Evolutionary conservation across 2,888 invertebrate species (phyloP).

Genomic region (Mythimna albipuncta): DNA sequence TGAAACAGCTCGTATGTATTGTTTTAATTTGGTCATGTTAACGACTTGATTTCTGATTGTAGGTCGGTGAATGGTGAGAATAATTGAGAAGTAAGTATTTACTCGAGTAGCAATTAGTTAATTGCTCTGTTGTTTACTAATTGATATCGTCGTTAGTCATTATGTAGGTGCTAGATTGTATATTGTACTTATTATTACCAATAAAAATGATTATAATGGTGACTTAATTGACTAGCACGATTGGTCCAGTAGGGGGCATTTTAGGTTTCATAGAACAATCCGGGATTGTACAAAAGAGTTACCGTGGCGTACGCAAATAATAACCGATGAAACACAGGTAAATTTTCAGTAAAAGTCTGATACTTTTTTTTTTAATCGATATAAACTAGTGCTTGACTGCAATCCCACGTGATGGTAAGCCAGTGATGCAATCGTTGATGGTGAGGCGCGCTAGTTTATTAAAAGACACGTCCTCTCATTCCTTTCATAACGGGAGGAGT

Average conservation of each 20-base stretch:
- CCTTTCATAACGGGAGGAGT: too few species aligned
- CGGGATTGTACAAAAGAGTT: too few species aligned
- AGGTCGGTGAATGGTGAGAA: constrained; percentile 26
- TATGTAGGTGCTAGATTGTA: constrained; percentile 14
- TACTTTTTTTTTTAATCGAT: too few species aligned
- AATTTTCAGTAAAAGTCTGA: too few species aligned
- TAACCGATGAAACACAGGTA: too few species aligned
- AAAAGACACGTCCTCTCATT: too few species aligned
- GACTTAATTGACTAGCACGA: not conserved
- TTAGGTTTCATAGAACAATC: too few species aligned
- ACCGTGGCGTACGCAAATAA: too few species aligned
- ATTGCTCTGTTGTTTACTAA: constrained; percentile 36
- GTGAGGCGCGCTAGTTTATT: too few species aligned
- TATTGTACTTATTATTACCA: not conserved
- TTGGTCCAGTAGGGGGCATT: not conserved
- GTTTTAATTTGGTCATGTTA: constrained; percentile 22
- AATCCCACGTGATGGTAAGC: too few species aligned
- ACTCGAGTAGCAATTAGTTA: constrained; percentile 34
- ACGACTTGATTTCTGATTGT: constrained; percentile 26
- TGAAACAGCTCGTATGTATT: not conserved
- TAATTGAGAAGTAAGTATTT: constrained; percentile 46
- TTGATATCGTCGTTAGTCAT: constrained; percentile 38
- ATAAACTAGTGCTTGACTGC: too few species aligned
- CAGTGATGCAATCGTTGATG: too few species aligned
- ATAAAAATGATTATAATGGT: not conserved